Base-by-base conservation (phyloP, 2,888 invertebrate genomes). In the Cordilura impudica region DNA sequence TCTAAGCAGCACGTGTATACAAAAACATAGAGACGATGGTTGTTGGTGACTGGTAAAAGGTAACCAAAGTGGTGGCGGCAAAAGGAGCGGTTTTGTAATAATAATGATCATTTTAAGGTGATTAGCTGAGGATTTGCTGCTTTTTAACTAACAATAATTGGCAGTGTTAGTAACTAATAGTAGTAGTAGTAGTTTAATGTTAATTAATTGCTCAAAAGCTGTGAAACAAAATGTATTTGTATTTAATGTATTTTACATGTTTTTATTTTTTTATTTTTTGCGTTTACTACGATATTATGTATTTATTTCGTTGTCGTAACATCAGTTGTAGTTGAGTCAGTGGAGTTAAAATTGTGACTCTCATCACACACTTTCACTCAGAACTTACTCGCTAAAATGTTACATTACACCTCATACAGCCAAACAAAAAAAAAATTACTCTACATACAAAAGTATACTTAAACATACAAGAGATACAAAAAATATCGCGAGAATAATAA, bases 11-110 rank as follows among this genome's bases (percentile, higher is more conserved):
- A 4, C n/a, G n/a, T 4, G n/a, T n/a, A 39, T 39, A 39, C n/a
- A n/a, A n/a, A n/a, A n/a, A 31, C 29, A 16, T 18, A 54, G 31
- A 19, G 12, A 26, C 12, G n/a, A 49, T 78, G 79, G 63, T 58
- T 26, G 58, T 4, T 54, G 79, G 79, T 79, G 79, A 67, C 79
- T 79, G 58, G 79, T 65, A 72, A 79, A 79, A 72, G 79, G 79
- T 79, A 79, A 75, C 79, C 79, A 79, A 76, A 78, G 81, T 73
- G 82, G 76, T 78, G 82, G 81, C 79, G 81, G 82, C 81, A 81
- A 79, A 76, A 69, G 80, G 73, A 67, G 84, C 87, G 87, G 87
- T 84, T 88, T 86, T 85, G 81, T 86, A 82, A 82, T 84, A 85
- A 84, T 84, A 83, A 83, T 83, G 72, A 76, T 79, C 75, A 67